Conservation (phyloP, 35 echinoderm and acorn worm genomes). For the Hemicentrotus pulcherrimus region DNA sequence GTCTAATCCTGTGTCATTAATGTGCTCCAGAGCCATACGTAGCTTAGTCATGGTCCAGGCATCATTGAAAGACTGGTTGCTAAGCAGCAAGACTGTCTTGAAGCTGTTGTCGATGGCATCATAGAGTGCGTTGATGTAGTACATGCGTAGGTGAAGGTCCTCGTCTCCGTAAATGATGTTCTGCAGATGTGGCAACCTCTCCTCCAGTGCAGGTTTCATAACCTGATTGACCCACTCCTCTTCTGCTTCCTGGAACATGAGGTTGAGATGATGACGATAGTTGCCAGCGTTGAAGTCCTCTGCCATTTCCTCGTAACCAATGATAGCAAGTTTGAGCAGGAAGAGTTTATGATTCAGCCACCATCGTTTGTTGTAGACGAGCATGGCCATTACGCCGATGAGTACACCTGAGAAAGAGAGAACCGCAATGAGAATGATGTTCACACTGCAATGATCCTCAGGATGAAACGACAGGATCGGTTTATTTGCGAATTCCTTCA, state of each 20-base stretch:
- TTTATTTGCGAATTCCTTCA: neutral
- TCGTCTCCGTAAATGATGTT: neutral
- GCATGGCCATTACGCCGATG: neutral
- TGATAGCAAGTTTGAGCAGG: neutral
- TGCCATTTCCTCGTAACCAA: slow-evolving; percentile 1
- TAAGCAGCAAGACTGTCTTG: neutral
- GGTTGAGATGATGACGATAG: neutral
- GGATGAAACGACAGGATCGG: neutral
- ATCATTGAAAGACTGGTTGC: neutral
- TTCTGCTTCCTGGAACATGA: neutral
- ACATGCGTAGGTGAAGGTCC: neutral
- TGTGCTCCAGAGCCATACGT: neutral
- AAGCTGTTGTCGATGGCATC: slow-evolving; percentile 11
- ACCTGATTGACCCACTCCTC: neutral
- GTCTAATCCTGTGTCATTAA: neutral
- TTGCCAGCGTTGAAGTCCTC: neutral
- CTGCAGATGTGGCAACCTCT: neutral
- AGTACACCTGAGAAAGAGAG: neutral
- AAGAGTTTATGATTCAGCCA: neutral
- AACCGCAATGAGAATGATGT: neutral
- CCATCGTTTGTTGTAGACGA: neutral
- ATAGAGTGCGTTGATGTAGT: neutral
- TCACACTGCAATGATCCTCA: neutral
- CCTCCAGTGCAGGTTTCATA: neutral
- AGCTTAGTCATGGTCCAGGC: neutral